A percentile compares a stretch with the other conserved stretches of the same genome.
Evolutionary conservation across 1,140 invertebrate species (phyloP).

Genomic region (Neodiprion lecontei): DNA sequence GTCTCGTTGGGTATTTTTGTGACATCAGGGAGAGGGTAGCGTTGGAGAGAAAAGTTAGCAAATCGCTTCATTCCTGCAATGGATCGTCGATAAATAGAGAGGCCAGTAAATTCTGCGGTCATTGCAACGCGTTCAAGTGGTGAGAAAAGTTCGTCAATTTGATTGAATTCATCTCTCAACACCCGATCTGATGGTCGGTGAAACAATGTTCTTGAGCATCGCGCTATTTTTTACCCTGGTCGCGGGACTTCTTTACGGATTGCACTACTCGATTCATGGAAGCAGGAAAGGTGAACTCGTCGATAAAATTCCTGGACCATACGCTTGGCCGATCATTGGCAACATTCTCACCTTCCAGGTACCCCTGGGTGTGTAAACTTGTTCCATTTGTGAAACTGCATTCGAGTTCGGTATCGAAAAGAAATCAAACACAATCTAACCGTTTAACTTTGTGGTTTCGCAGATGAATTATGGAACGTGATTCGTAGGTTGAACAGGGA

Average conservation of each 20-base stretch:
- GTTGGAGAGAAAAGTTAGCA: too few species aligned
- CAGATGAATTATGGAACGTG: conserved; percentile 20
- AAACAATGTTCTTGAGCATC: background rate
- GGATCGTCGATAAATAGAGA: too few species aligned
- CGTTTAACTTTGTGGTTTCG: background rate
- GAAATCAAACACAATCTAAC: too few species aligned
- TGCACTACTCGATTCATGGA: conserved; percentile 19
- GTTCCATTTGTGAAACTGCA: background rate
- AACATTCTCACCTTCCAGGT: conserved; percentile 38
- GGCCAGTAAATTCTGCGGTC: too few species aligned
- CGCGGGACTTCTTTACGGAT: background rate
- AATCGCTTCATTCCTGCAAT: too few species aligned
- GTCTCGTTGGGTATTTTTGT: too few species aligned
- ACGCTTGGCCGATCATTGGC: conserved; percentile 53
- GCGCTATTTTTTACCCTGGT: background rate
- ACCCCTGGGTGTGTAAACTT: conserved; percentile 5
- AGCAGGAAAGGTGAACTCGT: conserved; percentile 26
- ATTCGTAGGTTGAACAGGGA: conserved; percentile 17
- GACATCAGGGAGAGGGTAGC: too few species aligned
- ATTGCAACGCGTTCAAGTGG: too few species aligned
- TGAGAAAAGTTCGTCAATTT: too few species aligned
- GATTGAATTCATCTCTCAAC: background rate
- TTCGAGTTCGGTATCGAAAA: too few species aligned
- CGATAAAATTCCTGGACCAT: conserved; percentile 50
- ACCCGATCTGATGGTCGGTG: background rate